These are phyloP conservation scores for Hylomyscus alleni DNA, from an alignment of 2,797 vertebrate species.

Conservation along the genomic window DNA sequence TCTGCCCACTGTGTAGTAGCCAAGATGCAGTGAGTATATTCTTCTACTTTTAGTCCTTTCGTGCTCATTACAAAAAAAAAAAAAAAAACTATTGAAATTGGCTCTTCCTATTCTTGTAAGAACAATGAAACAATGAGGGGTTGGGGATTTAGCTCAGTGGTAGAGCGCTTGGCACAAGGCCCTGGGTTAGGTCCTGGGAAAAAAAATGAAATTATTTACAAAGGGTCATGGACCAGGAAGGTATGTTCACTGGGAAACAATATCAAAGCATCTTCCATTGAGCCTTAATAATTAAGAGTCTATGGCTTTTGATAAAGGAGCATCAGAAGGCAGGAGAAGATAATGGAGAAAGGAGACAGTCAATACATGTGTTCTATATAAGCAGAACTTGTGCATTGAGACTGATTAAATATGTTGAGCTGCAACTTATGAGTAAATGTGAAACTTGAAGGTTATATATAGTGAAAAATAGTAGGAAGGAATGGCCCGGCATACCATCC, in stretches of 20 bases:
- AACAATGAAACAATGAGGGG: background rate
- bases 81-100: no score
- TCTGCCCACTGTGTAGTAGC: background rate
- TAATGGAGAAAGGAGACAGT: background rate
- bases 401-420: background rate
- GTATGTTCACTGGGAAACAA: background rate
- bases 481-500: background rate
- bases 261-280: background rate
- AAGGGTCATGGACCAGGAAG: background rate
- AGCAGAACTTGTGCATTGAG: background rate
- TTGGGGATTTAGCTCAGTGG: no score
- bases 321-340: background rate
- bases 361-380: background rate
- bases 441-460: background rate
- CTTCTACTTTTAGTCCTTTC: background rate
- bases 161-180: no score
- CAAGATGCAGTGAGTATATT: background rate
- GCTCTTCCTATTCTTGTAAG: background rate
- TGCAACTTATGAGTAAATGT: background rate
- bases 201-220: background rate
- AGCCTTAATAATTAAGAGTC: background rate
- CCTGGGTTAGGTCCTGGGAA: no score
- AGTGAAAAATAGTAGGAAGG: slow-evolving; percentile 23
- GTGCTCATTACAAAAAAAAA: background rate
- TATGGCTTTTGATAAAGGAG: background rate